Conservation (phyloP, 2,797 vertebrate genomes). For the Mustela erminea region DNA sequence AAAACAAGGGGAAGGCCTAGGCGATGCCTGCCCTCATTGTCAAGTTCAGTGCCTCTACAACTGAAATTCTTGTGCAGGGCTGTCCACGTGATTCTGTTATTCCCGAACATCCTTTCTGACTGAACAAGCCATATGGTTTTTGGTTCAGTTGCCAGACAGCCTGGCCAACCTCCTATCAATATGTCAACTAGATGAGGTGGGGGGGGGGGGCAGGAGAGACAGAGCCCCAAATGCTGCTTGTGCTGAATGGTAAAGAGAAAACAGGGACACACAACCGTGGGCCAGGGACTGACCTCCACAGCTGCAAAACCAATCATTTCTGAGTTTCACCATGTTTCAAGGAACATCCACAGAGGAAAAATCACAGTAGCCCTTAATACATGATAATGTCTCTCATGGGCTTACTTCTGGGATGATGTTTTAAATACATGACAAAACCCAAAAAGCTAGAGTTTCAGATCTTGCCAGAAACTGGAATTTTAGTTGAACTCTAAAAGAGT, state of each 20-base stretch:
- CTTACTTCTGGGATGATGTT: background rate
- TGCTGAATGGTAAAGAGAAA: constrained; percentile 29
- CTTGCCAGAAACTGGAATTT: constrained; percentile 57
- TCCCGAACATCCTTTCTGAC: background rate
- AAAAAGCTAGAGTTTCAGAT: constrained; percentile 28
- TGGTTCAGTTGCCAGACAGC: constrained; percentile 33
- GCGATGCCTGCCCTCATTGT: background rate
- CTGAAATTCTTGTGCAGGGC: background rate
- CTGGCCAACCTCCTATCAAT: constrained; percentile 54
- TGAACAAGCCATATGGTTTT: constrained; percentile 44
- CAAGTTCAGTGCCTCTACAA: background rate
- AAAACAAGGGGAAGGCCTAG: background rate
- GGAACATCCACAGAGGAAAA: constrained; percentile 60
- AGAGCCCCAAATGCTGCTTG: background rate
- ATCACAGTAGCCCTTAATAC: background rate
- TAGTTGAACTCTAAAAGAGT: constrained; percentile 11
- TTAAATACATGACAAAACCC: constrained; percentile 69
- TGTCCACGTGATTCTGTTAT: background rate
- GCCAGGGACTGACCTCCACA: constrained; percentile 42
- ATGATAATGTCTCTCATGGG: background rate
- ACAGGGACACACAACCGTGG: background rate
- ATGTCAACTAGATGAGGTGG: constrained; percentile 57
- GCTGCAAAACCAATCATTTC: constrained; percentile 60
- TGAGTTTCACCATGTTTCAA: constrained; percentile 57
- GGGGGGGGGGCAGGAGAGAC: background rate